phyloP scores from a whole-genome alignment of 2,888 invertebrate genomes.

The Embidobia sp. region DNA sequence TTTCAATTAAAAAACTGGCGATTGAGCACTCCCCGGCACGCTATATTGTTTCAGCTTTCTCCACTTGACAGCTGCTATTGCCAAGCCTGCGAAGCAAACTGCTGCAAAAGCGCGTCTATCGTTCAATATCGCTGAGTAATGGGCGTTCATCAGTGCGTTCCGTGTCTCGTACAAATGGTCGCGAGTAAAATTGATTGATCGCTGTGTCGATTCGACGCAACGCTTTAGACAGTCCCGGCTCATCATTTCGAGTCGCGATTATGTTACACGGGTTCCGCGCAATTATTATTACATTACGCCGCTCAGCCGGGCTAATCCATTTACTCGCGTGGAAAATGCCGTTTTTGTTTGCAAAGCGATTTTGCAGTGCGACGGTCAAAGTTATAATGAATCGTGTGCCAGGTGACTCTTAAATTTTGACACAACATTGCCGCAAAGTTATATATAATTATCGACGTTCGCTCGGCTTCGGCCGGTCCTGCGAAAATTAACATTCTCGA shows the following conservation, averaged over 20 bases:
- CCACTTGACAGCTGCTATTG: conserved; percentile 42
- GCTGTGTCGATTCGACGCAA: conserved; percentile 36
- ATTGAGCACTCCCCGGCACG: conserved; percentile 15
- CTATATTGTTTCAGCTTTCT: conserved; percentile 49
- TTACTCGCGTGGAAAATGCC: too few species aligned
- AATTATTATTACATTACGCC: too few species aligned
- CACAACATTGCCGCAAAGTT: too few species aligned
- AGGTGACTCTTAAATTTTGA: too few species aligned
- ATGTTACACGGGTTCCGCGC: too few species aligned
- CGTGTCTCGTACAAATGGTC: conserved; percentile 49
- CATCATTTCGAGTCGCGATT: neutral
- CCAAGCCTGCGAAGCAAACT: conserved; percentile 39
- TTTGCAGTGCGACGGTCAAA: too few species aligned
- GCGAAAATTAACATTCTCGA: too few species aligned
- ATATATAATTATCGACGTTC: too few species aligned
- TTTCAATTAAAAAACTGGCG: conserved; percentile 38
- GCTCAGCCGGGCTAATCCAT: too few species aligned
- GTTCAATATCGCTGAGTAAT: conserved; percentile 52
- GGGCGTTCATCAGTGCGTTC: conserved; percentile 55
- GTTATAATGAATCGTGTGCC: too few species aligned
- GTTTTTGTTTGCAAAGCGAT: too few species aligned
- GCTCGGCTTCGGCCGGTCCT: too few species aligned
- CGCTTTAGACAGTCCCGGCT: neutral
- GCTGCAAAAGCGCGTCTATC: conserved; percentile 45
- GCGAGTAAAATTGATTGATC: conserved; percentile 59